Conservation (phyloP, 1,140 invertebrate species). For the Cotesia vestalis region DNA sequence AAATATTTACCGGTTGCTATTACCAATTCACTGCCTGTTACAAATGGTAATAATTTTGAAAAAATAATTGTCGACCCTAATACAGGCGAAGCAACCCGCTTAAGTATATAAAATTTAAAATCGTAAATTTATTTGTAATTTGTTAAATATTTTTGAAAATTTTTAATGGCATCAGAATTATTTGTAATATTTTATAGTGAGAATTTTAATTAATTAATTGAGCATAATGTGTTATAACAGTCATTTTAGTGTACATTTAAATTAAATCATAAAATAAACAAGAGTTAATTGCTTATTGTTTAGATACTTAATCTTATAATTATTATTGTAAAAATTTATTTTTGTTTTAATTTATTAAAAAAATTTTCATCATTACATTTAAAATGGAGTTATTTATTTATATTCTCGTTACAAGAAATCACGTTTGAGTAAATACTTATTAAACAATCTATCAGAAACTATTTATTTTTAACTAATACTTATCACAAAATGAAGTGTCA, state of each 20-base stretch:
- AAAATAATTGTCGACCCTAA: conserved; percentile 68
- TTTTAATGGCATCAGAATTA: neutral
- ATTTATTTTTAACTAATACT: neutral
- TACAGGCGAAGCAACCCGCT: conserved; percentile 65
- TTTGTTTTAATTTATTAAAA: conserved; percentile 8
- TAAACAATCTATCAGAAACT: neutral
- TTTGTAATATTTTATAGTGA: neutral
- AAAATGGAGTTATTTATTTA: neutral
- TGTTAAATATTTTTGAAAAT: conserved; percentile 4
- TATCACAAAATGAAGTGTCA: conserved; percentile 10
- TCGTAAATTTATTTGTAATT: neutral
- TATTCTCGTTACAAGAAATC: neutral
- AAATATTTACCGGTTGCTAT: conserved; percentile 51
- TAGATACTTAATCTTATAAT: neutral
- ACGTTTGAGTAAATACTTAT: conserved; percentile 5
- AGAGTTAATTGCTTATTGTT: too few species aligned
- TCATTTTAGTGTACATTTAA: too few species aligned
- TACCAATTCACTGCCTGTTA: conserved; percentile 43
- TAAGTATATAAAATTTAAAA: conserved; percentile 33
- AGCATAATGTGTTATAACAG: too few species aligned
- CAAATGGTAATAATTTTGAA: conserved; percentile 57
- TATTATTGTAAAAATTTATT: conserved; percentile 1
- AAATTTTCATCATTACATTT: neutral
- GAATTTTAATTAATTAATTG: too few species aligned
- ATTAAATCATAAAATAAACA: too few species aligned